Evolutionary conservation across 2,797 vertebrate genomes (phyloP).

Genomic region (Chloroceryle amazona): DNA sequence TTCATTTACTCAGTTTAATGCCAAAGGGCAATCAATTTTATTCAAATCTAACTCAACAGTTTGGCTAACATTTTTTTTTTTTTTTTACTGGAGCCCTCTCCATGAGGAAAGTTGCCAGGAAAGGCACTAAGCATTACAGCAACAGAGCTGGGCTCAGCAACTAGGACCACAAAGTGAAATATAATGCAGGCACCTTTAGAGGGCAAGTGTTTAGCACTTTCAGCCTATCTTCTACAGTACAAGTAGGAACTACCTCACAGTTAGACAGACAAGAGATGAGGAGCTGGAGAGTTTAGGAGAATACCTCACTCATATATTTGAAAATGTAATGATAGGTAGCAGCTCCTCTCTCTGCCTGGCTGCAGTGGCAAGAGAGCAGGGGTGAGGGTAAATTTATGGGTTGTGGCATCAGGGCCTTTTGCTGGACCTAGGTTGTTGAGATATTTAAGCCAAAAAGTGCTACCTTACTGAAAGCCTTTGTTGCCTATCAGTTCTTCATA

Average conservation of each 20-base stretch:
- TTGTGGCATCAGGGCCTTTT: not conserved
- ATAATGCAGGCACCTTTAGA: not conserved
- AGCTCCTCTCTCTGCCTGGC: not conserved
- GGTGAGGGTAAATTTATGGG: not conserved
- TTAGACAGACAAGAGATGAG: not conserved
- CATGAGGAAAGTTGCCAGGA: not conserved
- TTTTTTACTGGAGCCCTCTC: not conserved
- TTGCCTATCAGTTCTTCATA: not conserved
- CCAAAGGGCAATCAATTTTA: conserved; percentile 36
- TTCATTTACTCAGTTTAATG: conserved; percentile 6
- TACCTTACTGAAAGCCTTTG: not conserved
- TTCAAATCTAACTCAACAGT: conserved; percentile 1
- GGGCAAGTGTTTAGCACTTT: not conserved
- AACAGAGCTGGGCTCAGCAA: not conserved
- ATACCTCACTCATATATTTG: not conserved
- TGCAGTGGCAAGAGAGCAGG: not conserved
- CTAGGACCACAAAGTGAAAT: not conserved
- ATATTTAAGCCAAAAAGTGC: not conserved
- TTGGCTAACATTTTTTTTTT: not conserved
- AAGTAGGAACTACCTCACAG: not conserved
- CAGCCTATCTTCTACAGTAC: not conserved
- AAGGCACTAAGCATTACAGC: not conserved
- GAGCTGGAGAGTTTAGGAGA: not conserved
- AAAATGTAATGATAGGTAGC: not conserved
- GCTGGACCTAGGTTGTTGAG: not conserved